Evolutionary conservation across 2,888 invertebrate genomes (phyloP), one percentile per base, ranked within the genome.

Genomic region (Lottia gigantea): DNA sequence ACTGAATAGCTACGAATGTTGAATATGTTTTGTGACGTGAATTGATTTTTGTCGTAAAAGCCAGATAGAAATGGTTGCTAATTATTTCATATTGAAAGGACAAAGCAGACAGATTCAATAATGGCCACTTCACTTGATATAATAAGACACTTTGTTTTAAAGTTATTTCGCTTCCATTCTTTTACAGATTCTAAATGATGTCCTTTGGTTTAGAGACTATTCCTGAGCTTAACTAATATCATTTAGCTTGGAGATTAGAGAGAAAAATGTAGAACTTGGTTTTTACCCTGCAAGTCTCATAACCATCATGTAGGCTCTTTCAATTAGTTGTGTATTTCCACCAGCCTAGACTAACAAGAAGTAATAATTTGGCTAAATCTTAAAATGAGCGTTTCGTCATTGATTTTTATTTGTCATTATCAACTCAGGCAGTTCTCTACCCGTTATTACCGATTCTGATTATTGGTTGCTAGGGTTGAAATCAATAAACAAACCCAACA

Each of bases 401-500:
- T 72, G 75, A 76, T 73, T 73, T 71, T 61, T 71, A 73, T 67
- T 69, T 73, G 72, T 76, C 77, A 77, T 73, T 71, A 68, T 70
- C 69, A 55, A 45, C 66, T 67, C 69, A 19, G 69, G 68, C 71
- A 68, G 68, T 63, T 66, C 70, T 71, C 68, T 69, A 45, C 65
- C 69, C 69, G 72, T 62, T 68, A 62, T 66, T 67, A 67, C 66
- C 62, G 71, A 66, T 69, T 68, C n/a, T 62, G 70, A 71, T 71
- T 71, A 78, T 78, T 72, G 74, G 75, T 75, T 74, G 74, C 76
- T 74, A 72, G 72, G 74, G 40, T 66, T 72, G 71, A 63, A 75
- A 78, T 78, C 78, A 75, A 78, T 76, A 73, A 45, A 67, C 64
- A 66, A 63, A 70, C 71, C 70, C 69, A 64, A 70, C 61, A 70